Percentiles rank a stretch among this genome's conserved stretches.
phyloP scores from a whole-genome alignment of 1,140 invertebrate genomes.

The Leptopilina boulardi region DNA sequence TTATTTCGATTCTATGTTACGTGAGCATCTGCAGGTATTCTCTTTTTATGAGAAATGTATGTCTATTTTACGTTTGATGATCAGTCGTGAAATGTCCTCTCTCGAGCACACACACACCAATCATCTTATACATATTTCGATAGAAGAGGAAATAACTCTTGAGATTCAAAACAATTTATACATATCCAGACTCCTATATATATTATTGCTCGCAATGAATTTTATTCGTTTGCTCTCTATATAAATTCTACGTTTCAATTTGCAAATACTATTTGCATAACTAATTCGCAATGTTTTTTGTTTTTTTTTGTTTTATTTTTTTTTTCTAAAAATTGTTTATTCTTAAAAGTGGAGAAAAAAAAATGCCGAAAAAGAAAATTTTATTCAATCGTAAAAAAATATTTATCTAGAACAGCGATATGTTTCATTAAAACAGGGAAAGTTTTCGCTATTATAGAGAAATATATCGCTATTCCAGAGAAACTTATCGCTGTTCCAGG shows the following conservation, averaged over 20 bases:
- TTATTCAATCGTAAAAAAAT: too few relatives aligned
- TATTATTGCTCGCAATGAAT: neutral
- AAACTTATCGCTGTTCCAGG: too few relatives aligned
- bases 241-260: constrained; percentile 5
- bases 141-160: constrained; percentile 18
- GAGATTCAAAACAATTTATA: constrained; percentile 13
- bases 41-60: neutral
- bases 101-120: constrained; percentile 2
- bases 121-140: constrained; percentile 2
- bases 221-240: constrained; percentile 10
- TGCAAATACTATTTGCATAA: neutral
- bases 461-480: too few relatives aligned
- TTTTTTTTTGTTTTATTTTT: neutral
- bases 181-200: neutral
- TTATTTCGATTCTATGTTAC: neutral
- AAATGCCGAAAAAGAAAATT: too few relatives aligned
- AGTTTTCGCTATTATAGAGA: too few relatives aligned
- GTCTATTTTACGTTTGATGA: neutral
- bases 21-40: neutral
- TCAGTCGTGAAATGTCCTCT: constrained; percentile 26
- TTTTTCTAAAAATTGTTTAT: neutral
- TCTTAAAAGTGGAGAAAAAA: too few relatives aligned
- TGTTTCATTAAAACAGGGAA: too few relatives aligned
- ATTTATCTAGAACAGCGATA: too few relatives aligned
- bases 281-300: neutral